phyloP scores from a whole-genome alignment of 2,113 vertebrate species.

The Coptodon rendalli region DNA sequence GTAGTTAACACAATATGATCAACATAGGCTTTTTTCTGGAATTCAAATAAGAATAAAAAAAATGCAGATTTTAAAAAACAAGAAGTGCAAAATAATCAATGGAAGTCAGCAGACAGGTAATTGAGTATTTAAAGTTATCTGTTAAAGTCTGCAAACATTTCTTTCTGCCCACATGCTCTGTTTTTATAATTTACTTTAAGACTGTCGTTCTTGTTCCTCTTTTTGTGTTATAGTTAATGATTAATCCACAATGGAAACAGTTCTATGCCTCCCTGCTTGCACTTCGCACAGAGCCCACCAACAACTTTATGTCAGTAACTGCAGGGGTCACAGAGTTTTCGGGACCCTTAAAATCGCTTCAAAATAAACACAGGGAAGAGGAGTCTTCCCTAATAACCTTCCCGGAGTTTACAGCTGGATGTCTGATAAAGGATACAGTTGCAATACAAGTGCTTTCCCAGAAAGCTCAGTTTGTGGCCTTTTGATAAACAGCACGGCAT shows the following conservation, averaged over 20 bases:
- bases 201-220: neutral
- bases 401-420: slow-evolving; percentile 20
- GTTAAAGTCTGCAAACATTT: neutral
- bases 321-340: neutral
- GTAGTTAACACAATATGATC: neutral
- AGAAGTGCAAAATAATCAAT: neutral
- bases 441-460: slow-evolving; percentile 21
- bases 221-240: neutral
- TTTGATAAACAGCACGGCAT: slow-evolving; percentile 19
- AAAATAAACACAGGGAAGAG: neutral
- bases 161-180: neutral
- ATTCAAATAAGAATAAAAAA: neutral
- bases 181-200: neutral
- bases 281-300: neutral
- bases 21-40: neutral
- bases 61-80: neutral
- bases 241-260: neutral
- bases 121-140: neutral
- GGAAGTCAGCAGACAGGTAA: neutral
- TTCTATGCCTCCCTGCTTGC: neutral
- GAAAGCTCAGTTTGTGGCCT: slow-evolving; percentile 33
- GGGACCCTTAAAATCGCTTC: neutral
- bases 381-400: slow-evolving; percentile 7
- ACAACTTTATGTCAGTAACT: neutral
- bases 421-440: slow-evolving; percentile 25